A percentile compares a stretch with the other conserved stretches of the same genome.
Evolutionary conservation across 2,888 invertebrate genomes (phyloP).

Genomic region (Nebria brevicollis): DNA sequence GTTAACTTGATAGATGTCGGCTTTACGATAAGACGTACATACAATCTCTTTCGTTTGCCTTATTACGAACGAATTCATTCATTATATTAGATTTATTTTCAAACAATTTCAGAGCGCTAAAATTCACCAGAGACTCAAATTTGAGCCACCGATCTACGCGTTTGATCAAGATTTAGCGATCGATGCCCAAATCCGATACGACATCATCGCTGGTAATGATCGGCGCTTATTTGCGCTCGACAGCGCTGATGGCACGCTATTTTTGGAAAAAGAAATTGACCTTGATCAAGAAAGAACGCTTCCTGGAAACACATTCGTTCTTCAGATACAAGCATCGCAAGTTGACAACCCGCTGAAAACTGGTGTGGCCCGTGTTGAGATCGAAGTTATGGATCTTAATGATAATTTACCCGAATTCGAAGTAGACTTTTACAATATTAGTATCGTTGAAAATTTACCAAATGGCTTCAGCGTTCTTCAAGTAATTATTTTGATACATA

Average conservation of each 20-base stretch:
- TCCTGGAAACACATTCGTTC: slow-evolving; percentile 80
- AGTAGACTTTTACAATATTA: slow-evolving; percentile 89
- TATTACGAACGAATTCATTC: slow-evolving; percentile 10
- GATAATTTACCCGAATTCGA: slow-evolving; percentile 90
- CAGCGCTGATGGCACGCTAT: slow-evolving; percentile 78
- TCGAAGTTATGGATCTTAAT: slow-evolving; percentile 80
- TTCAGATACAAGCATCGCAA: slow-evolving; percentile 83
- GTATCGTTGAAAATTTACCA: slow-evolving; percentile 90
- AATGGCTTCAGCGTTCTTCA: slow-evolving; percentile 79
- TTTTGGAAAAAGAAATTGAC: slow-evolving; percentile 83
- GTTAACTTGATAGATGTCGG: too few species aligned
- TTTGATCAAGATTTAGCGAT: slow-evolving; percentile 83
- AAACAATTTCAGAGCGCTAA: slow-evolving; percentile 70
- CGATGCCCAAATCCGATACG: slow-evolving; percentile 78
- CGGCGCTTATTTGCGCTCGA: slow-evolving; percentile 79
- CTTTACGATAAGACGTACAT: not conserved
- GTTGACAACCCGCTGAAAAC: slow-evolving; percentile 81
- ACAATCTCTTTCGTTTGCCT: not conserved
- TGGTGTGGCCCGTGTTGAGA: slow-evolving; percentile 77
- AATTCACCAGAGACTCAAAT: slow-evolving; percentile 76
- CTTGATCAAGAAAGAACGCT: slow-evolving; percentile 76
- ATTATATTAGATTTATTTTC: not conserved
- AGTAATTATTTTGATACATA: slow-evolving; percentile 46
- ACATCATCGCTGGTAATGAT: slow-evolving; percentile 84
- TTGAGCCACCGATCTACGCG: slow-evolving; percentile 79